These are phyloP conservation scores for Xanthia icteritia DNA, from an alignment of 2,888 invertebrate genomes.

Conservation along the genomic window DNA sequence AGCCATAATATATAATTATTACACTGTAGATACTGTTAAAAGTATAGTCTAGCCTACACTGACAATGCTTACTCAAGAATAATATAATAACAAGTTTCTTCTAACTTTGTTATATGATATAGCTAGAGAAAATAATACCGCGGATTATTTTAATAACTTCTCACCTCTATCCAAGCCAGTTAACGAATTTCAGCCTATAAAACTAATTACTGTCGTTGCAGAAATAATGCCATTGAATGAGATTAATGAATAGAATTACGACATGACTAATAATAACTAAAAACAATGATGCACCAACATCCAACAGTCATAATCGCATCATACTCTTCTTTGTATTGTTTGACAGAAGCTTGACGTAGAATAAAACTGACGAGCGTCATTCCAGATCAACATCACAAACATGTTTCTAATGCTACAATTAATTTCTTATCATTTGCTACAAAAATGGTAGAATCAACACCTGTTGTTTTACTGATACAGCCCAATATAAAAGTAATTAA, in stretches of 20 bases:
- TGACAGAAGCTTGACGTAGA: conserved; percentile 40
- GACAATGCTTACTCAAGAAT: conserved; percentile 11
- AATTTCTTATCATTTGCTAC: not conserved
- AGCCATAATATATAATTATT: conserved; percentile 42
- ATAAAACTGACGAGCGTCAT: conserved; percentile 30
- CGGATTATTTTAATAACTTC: not conserved
- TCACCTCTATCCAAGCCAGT: not conserved
- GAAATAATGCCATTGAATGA: conserved; percentile 43
- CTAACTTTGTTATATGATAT: conserved; percentile 3
- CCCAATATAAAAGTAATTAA: not conserved
- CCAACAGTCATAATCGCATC: conserved; percentile 52
- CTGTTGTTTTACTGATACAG: not conserved
- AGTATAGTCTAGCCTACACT: conserved; percentile 6
- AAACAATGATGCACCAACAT: conserved; percentile 60
- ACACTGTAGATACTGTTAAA: conserved; percentile 23
- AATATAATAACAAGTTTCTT: no score
- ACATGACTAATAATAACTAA: conserved; percentile 60
- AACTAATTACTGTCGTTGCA: conserved; percentile 18
- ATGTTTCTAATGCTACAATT: conserved; percentile 20
- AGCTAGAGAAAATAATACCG: not conserved
- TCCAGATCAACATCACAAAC: conserved; percentile 21
- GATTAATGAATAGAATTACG: conserved; percentile 57
- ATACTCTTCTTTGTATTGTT: conserved; percentile 48
- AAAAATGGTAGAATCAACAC: not conserved
- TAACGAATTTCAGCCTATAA: conserved; percentile 4